These are phyloP conservation scores for Falco punctatus DNA, from an alignment of 2,113 vertebrate species.

Conservation along the genomic window DNA sequence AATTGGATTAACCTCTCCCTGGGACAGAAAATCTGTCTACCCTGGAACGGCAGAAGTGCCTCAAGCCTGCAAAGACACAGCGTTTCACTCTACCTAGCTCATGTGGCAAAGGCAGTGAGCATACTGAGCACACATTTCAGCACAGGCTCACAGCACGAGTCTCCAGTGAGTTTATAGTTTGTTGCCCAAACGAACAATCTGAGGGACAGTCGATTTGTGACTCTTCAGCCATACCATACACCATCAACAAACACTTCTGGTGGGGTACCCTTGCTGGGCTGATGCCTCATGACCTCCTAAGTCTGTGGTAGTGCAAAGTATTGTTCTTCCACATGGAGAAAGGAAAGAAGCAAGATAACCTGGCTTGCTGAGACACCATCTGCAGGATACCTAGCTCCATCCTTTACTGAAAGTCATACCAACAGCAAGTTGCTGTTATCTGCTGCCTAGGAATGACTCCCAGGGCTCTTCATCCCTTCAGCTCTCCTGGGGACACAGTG, in stretches of 20 bases:
- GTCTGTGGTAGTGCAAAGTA: neutral
- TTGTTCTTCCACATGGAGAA: neutral
- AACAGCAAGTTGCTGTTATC: neutral
- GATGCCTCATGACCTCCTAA: neutral
- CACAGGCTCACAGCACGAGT: neutral
- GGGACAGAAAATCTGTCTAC: neutral
- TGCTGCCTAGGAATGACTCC: neutral
- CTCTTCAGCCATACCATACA: neutral
- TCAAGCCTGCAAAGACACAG: neutral
- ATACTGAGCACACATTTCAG: neutral
- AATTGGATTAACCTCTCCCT: neutral
- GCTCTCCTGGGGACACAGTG: neutral
- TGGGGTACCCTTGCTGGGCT: neutral
- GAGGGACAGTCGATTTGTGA: neutral
- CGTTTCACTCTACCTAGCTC: neutral
- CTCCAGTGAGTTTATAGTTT: neutral
- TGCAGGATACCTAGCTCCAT: neutral
- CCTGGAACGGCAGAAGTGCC: neutral
- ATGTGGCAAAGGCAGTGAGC: neutral
- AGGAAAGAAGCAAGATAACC: neutral
- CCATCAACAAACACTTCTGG: neutral
- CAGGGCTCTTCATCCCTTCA: neutral
- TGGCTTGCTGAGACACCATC: neutral
- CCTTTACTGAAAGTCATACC: neutral
- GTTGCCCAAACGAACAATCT: neutral